Evolutionary conservation across 2,888 invertebrate genomes (phyloP), one percentile per base, ranked within the genome.

Genomic region (Conistra vaccinii): DNA sequence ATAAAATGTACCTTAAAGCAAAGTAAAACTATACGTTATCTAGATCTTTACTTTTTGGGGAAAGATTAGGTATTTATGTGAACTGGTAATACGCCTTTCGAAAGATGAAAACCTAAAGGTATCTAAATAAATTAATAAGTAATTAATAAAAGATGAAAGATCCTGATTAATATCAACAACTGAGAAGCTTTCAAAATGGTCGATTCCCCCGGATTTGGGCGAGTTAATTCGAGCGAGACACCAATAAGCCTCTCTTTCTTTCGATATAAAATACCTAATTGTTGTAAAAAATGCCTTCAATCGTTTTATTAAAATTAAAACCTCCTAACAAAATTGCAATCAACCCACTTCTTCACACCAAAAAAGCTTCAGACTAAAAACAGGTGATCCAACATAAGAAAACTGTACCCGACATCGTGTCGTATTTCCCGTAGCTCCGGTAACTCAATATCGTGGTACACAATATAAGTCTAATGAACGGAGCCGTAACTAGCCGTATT

Each of bases 401-500:
- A 82, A 85, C 61, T 69, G 65, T 51, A 76, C 35, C 12, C 9
- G 55, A 69, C n/a, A 17, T 45, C 70, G 57, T 62, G 70, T 84
- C 61, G 72, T 78, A 74, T 85, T 75, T 69, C 79, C 58, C 17
- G 71, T 57, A 35, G 78, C 85, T 61, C 62, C 68, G 61, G 77
- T 85, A 87, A 86, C 86, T 87, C 87, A 73, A 86, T 86, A 78
- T 69, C 32, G 73, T n/a, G 61, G 72, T 20, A 66, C 72, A 86
- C 86, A 86, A 86, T 86, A 74, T 73, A 65, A n/a, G 74, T 76
- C 87, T 86, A 86, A 86, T 86, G 87, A 87, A 86, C 78, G 14
- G 26, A 42, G 65, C 51, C n/a, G 87, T 87, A 86, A 86, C 86
- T 79, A 86, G 87, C 83, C 2, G 83, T 78, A 87, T 86, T 86